Conservation (phyloP, 2,888 invertebrate species). For the Ophion obscuratus region DNA sequence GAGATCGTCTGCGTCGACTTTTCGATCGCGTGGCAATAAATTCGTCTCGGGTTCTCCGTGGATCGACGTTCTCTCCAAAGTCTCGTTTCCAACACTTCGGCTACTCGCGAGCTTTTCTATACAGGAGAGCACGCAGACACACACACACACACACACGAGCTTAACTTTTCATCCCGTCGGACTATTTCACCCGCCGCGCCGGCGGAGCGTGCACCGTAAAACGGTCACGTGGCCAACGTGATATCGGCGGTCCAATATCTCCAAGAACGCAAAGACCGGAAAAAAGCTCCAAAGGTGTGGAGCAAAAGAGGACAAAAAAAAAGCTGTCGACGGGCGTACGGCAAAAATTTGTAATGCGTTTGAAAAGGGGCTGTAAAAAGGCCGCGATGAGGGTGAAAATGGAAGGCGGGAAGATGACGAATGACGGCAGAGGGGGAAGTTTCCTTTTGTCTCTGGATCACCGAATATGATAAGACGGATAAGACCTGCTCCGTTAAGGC, state of each 20-base stretch:
- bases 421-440: not conserved
- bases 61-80: constrained; percentile 54
- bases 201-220: constrained; percentile 11
- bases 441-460: not conserved
- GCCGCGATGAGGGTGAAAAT: not conserved
- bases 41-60: constrained; percentile 60
- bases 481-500: not conserved
- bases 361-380: not conserved
- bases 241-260: constrained; percentile 24
- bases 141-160: constrained; percentile 11
- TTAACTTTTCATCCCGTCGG: constrained; percentile 22
- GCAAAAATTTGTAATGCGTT: not conserved
- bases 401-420: not conserved
- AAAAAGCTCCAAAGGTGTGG: constrained; percentile 23
- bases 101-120: not conserved
- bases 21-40: constrained; percentile 70
- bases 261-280: constrained; percentile 29
- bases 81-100: constrained; percentile 57
- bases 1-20: constrained; percentile 50
- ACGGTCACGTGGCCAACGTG: constrained; percentile 34
- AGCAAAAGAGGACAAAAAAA: constrained; percentile 13
- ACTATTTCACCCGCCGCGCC: constrained; percentile 49
- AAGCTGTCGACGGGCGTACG: not conserved
- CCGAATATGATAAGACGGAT: not conserved
- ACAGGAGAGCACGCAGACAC: constrained; percentile 4